Percentiles rank a stretch among this genome's conserved stretches.
These are phyloP conservation scores for Gymnoscelis rufifasciata DNA, from an alignment of 2,888 invertebrate genomes.

Conservation along the genomic window DNA sequence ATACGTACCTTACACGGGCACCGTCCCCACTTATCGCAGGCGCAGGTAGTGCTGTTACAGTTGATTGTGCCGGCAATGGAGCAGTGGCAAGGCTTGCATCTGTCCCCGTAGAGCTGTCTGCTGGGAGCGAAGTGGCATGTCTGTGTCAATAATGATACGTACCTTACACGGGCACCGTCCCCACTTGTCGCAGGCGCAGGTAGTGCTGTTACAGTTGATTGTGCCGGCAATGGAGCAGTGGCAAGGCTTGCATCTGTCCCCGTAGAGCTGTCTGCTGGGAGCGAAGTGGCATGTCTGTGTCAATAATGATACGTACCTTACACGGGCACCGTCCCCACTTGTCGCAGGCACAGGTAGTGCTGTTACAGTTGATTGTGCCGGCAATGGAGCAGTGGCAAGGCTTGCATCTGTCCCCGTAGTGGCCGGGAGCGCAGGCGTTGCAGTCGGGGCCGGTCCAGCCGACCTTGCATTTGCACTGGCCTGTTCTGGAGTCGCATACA, in stretches of 20 bases:
- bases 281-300: too few relatives aligned
- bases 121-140: too few relatives aligned
- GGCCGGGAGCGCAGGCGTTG: slow-evolving; percentile 89
- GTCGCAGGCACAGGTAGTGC: slow-evolving; percentile 84
- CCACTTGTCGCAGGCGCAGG: slow-evolving; percentile 84
- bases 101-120: too few relatives aligned
- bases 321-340: slow-evolving; percentile 91
- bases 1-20: too few relatives aligned
- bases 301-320: slow-evolving; percentile 85
- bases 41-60: too few relatives aligned
- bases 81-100: too few relatives aligned
- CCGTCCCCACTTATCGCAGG: too few relatives aligned
- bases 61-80: too few relatives aligned
- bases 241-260: too few relatives aligned
- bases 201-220: slow-evolving; percentile 69
- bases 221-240: too few relatives aligned
- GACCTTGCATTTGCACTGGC: slow-evolving; percentile 87
- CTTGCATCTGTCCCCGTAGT: slow-evolving; percentile 92
- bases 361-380: slow-evolving; percentile 81
- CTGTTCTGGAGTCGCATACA: slow-evolving; percentile 80
- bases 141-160: too few relatives aligned
- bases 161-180: slow-evolving; percentile 96
- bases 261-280: too few relatives aligned
- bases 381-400: slow-evolving; percentile 89
- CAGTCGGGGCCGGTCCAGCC: slow-evolving; percentile 89